Base-by-base conservation (phyloP, 2,113 vertebrate genomes). In the Tachysurus vachellii region DNA sequence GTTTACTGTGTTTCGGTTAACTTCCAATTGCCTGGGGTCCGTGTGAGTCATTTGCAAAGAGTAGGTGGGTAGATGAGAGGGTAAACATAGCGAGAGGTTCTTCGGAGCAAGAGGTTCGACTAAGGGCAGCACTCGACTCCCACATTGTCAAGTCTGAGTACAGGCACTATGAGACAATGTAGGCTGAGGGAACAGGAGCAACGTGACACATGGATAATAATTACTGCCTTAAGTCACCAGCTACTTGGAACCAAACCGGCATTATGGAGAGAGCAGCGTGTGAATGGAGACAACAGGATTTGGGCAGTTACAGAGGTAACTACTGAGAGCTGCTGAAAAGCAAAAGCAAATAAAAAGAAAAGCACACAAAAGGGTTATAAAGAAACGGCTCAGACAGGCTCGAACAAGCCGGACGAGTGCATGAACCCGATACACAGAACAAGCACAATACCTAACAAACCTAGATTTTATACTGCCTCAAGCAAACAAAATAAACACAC, bases 91-190 rank as follows among this genome's bases (percentile, higher is more conserved):
- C 17, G 50, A 76, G 88, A 89, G 85, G 82, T 87, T 87, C 83
- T n/a, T n/a, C n/a, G n/a, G n/a, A n/a, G n/a, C 17, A 57, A 76
- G 88, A 89, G 85, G 82, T 87, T 87, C 83, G 88, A 83, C 87
- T 91, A 50, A 87, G 89, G 64, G 68, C 90, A 79, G 64, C 84
- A 76, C 75, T 86, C 66, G 44, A 89, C 83, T 87, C 82, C 85
- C 64, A 86, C 81, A 53, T 59, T 66, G 62, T 68, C 21, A 82
- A 36, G 64, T 66, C 61, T 82, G 86, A 42, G 64, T 80, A 64
- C 82, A n/a, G 77, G 86, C 21, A 50, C 84, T 59, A 80, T 75
- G 26, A 21, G 54, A 12, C 82, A 16, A 61, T 6, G 82, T 84
- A 86, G 84, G 87, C 82, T 54, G 81, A 77, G 71, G 80, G 54